Conservation (phyloP, 2,797 vertebrate species). For the Lateolabrax maculatus region DNA sequence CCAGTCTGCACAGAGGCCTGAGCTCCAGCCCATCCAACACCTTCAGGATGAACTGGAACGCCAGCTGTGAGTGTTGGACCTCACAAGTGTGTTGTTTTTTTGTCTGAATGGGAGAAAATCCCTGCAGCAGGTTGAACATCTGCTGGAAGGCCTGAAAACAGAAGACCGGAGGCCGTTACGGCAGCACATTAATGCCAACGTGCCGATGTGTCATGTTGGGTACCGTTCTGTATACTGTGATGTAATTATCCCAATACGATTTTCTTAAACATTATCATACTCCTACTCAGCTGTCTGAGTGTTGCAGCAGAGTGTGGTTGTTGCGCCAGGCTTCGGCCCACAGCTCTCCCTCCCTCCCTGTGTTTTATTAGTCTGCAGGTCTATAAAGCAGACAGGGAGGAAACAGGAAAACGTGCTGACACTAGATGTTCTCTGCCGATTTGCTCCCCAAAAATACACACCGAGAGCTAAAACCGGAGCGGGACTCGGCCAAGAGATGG, state of each 20-base stretch:
- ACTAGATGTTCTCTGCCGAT: slow-evolving; percentile 32
- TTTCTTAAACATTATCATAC: not conserved
- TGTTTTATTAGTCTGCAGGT: slow-evolving; percentile 49
- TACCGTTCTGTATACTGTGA: not conserved
- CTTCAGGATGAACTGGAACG: too few species aligned
- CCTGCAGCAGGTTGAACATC: too few species aligned
- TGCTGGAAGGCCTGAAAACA: too few species aligned
- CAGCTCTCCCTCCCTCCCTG: not conserved
- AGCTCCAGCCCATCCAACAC: too few species aligned
- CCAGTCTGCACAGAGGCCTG: too few species aligned
- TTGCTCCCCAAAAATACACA: slow-evolving; percentile 53
- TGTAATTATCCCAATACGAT: slow-evolving; percentile 2
- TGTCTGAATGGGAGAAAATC: too few species aligned
- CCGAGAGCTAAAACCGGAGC: slow-evolving; percentile 29
- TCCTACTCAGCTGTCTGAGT: slow-evolving; percentile 10
- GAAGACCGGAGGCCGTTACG: too few species aligned
- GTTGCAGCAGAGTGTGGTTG: slow-evolving; percentile 4
- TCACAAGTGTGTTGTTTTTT: too few species aligned
- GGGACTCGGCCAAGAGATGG: not conserved
- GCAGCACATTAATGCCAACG: not conserved
- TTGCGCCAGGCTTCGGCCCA: not conserved
- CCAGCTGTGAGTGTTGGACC: too few species aligned
- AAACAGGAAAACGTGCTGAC: slow-evolving; percentile 48
- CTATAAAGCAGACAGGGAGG: slow-evolving; percentile 38
- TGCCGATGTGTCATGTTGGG: not conserved